phyloP scores from a whole-genome alignment of 2,113 vertebrate species.

The Salvelinus sp. region DNA sequence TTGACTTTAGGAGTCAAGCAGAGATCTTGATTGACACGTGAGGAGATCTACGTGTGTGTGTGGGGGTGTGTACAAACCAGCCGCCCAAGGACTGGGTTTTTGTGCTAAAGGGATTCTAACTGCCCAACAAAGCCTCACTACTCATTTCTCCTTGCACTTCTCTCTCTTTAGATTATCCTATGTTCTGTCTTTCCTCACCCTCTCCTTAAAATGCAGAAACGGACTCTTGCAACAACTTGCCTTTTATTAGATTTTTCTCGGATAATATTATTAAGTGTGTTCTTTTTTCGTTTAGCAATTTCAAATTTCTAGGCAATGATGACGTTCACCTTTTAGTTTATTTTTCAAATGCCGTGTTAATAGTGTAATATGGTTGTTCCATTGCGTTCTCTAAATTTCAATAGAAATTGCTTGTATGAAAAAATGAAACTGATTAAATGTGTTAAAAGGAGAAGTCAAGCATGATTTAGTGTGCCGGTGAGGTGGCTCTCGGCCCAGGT shows the following conservation, averaged over 20 bases:
- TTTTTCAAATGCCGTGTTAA: conserved; percentile 56
- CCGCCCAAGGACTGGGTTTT: conserved; percentile 73
- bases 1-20: neutral
- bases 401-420: neutral
- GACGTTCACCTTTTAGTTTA: conserved; percentile 23
- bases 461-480: conserved; percentile 71
- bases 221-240: conserved; percentile 78
- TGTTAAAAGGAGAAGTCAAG: neutral
- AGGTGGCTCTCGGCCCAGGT: conserved; percentile 75
- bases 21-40: neutral
- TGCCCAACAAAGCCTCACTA: conserved; percentile 66
- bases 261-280: conserved; percentile 77
- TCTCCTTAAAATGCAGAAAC: conserved; percentile 74
- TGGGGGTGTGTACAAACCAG: conserved; percentile 40
- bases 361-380: conserved; percentile 83
- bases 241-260: conserved; percentile 73
- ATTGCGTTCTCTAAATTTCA: conserved; percentile 68
- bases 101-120: conserved; percentile 77
- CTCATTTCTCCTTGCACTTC: conserved; percentile 64
- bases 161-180: conserved; percentile 9
- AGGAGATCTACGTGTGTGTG: neutral
- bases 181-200: conserved; percentile 20
- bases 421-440: neutral
- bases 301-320: conserved; percentile 76
- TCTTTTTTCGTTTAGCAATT: conserved; percentile 76